phyloP scores from a whole-genome alignment of 2,888 invertebrate species.

The Rosalia funebris region DNA sequence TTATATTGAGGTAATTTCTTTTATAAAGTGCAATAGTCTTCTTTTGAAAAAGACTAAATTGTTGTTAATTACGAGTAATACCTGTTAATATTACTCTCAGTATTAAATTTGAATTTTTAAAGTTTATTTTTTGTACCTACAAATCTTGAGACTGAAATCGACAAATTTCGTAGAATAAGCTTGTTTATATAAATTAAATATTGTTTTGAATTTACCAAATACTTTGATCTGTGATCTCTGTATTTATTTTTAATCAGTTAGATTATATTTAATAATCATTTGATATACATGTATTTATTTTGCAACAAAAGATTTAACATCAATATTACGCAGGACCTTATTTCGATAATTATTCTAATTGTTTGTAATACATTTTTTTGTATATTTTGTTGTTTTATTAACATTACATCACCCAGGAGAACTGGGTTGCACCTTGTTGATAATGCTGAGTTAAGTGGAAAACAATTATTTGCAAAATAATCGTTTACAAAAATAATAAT shows the following conservation, averaged over 20 bases:
- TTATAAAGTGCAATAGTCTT: slow-evolving; percentile 8
- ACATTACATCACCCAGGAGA: neutral
- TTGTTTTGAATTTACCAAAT: slow-evolving; percentile 20
- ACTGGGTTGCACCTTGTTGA: neutral
- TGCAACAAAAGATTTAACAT: slow-evolving; percentile 1
- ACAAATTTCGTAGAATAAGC: neutral
- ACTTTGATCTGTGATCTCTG: slow-evolving; percentile 26
- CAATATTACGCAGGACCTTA: slow-evolving; percentile 12
- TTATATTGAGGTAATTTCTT: too few relatives aligned
- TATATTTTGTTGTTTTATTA: slow-evolving; percentile 15
- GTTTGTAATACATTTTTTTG: slow-evolving; percentile 12
- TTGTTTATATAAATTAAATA: neutral
- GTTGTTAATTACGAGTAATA: neutral
- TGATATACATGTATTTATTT: slow-evolving; percentile 6
- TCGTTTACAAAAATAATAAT: too few relatives aligned
- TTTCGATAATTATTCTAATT: slow-evolving; percentile 6
- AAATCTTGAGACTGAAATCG: slow-evolving; percentile 17
- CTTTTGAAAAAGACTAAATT: slow-evolving; percentile 1
- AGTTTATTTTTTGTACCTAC: neutral
- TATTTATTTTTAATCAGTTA: slow-evolving; percentile 12
- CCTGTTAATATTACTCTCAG: neutral
- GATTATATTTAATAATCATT: neutral
- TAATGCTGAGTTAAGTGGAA: too few relatives aligned
- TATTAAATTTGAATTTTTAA: neutral
- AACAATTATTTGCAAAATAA: too few relatives aligned